A percentile compares a stretch with the other conserved stretches of the same genome.
Conservation (phyloP, 2,888 invertebrate genomes). For the Diarsia brunnea region DNA sequence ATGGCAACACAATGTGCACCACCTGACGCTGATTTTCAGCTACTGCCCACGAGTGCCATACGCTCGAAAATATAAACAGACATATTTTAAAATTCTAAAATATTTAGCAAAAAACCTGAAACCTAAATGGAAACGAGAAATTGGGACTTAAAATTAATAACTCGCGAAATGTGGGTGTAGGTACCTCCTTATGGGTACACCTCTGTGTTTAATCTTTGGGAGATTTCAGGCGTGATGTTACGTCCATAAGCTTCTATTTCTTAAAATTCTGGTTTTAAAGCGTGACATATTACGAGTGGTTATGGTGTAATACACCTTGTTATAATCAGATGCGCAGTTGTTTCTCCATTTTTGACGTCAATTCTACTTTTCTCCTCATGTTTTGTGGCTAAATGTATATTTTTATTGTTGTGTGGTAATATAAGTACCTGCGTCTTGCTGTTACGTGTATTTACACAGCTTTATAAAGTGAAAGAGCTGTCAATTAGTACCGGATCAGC, state of each 20-base stretch:
- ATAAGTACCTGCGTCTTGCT: conserved; percentile 10
- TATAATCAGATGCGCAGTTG: conserved; percentile 23
- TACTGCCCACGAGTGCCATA: too few relatives aligned
- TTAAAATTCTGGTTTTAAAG: not conserved
- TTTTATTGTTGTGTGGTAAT: conserved; percentile 23
- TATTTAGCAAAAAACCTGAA: too few relatives aligned
- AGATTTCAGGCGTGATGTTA: too few relatives aligned
- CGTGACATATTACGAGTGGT: not conserved
- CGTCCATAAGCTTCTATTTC: not conserved
- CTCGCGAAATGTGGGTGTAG: too few relatives aligned
- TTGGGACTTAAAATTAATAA: too few relatives aligned
- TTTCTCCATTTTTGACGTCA: conserved; percentile 20
- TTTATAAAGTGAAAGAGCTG: conserved; percentile 25
- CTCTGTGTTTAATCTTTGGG: too few relatives aligned
- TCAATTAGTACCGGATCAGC: conserved; percentile 34
- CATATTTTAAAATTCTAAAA: too few relatives aligned
- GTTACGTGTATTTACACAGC: conserved; percentile 9
- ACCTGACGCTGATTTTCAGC: too few relatives aligned
- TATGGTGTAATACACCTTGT: conserved; percentile 24
- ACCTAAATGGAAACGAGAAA: too few relatives aligned
- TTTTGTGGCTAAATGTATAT: conserved; percentile 25
- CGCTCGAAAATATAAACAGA: too few relatives aligned
- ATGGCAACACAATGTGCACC: too few relatives aligned
- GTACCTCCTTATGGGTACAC: too few relatives aligned
- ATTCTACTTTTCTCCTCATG: conserved; percentile 24